These are phyloP conservation scores for Ormyrus labotus DNA, from an alignment of 2,888 invertebrate genomes.

Conservation along the genomic window DNA sequence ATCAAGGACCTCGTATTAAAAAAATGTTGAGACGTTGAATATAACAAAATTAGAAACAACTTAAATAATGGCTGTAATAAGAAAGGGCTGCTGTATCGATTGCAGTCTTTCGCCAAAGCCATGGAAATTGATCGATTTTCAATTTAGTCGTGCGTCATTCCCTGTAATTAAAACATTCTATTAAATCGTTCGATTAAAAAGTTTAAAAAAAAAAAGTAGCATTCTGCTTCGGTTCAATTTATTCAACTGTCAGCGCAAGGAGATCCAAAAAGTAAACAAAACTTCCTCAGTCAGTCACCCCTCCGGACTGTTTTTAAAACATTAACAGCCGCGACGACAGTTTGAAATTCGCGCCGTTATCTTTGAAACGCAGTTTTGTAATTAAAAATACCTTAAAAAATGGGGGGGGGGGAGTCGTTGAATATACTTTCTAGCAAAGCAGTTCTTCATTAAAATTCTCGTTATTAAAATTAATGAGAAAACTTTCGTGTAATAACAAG, in stretches of 20 bases:
- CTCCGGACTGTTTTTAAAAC: neutral
- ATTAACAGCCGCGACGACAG: neutral
- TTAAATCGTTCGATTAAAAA: neutral
- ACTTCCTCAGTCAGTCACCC: too few species aligned
- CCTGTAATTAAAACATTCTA: slow-evolving; percentile 1
- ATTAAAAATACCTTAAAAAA: neutral
- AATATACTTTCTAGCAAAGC: neutral
- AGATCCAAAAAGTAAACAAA: neutral
- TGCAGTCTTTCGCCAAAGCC: too few species aligned
- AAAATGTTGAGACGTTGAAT: too few species aligned
- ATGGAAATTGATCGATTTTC: neutral
- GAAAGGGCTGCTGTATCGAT: too few species aligned
- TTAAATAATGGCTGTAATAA: too few species aligned
- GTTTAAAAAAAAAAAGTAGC: neutral
- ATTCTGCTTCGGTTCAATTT: neutral
- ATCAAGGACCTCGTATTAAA: too few species aligned
- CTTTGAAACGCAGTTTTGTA: neutral
- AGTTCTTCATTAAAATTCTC: slow-evolving; percentile 7
- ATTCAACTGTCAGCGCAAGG: neutral
- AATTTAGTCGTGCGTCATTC: neutral
- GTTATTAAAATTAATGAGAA: slow-evolving; percentile 30
- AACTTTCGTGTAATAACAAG: slow-evolving; percentile 14
- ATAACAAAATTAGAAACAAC: too few species aligned
- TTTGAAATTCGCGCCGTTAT: neutral
- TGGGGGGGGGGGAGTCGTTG: neutral